Conservation (phyloP, 1,140 invertebrate genomes). For the Tyrophagus putrescentiae region DNA sequence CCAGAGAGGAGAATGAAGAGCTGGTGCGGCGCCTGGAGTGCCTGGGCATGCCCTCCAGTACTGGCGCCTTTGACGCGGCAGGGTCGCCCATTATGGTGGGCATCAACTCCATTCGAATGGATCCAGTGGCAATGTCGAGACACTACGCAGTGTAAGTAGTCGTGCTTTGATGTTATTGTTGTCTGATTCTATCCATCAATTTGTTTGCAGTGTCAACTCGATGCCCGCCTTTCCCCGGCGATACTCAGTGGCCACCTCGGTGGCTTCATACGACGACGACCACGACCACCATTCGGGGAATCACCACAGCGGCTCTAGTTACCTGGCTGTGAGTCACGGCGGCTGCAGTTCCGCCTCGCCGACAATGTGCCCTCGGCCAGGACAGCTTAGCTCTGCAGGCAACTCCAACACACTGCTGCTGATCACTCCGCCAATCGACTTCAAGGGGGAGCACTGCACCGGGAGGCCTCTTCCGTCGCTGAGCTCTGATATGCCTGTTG, state of each 20-base stretch:
- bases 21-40: background rate
- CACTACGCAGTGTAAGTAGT: slow-evolving; percentile 9
- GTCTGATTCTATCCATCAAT: background rate
- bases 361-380: background rate
- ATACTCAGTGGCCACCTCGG: slow-evolving; percentile 1
- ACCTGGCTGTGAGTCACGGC: background rate
- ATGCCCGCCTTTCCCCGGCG: slow-evolving; percentile 14
- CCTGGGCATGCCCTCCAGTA: background rate
- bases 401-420: background rate
- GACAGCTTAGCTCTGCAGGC: background rate
- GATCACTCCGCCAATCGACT: background rate
- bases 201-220: slow-evolving; percentile 1
- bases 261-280: background rate
- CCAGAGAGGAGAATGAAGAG: slow-evolving; percentile 8
- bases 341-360: background rate
- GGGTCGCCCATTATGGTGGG: slow-evolving; percentile 3
- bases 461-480: too few relatives aligned
- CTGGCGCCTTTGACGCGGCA: too few relatives aligned
- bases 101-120: background rate
- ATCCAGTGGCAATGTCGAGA: slow-evolving; percentile 11
- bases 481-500: background rate
- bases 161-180: background rate
- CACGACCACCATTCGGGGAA: too few relatives aligned
- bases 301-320: too few relatives aligned
- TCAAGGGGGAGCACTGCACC: background rate